These are phyloP conservation scores for Plectropomus leopardus DNA, from an alignment of 2,113 vertebrate genomes.

Conservation along the genomic window DNA sequence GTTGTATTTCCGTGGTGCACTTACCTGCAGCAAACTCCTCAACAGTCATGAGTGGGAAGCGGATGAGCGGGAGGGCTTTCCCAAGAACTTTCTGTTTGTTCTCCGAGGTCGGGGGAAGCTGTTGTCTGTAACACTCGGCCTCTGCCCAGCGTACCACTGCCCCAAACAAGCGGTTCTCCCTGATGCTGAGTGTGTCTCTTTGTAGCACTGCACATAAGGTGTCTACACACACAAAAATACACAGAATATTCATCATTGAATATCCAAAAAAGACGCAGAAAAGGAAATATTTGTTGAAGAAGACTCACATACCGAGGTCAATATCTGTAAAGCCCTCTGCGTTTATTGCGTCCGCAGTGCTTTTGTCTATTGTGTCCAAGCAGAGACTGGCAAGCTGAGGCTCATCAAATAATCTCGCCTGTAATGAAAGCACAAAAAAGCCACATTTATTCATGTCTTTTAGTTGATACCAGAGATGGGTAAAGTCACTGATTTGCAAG, in stretches of 20 bases:
- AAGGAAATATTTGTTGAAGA: background rate
- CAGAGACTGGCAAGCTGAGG: constrained; percentile 95
- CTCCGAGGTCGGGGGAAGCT: constrained; percentile 89
- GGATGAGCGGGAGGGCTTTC: constrained; percentile 93
- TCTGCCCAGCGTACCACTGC: constrained; percentile 96
- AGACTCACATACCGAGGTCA: constrained; percentile 87
- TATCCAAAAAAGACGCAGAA: background rate
- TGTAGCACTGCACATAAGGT: constrained; percentile 94
- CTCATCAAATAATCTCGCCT: constrained; percentile 96
- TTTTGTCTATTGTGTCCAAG: constrained; percentile 96
- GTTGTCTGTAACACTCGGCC: constrained; percentile 95
- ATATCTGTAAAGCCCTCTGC: constrained; percentile 96
- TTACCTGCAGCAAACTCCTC: constrained; percentile 96
- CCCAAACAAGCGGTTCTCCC: constrained; percentile 93
- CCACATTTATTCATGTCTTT: background rate
- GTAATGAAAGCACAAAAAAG: constrained; percentile 37
- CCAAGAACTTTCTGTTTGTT: constrained; percentile 96
- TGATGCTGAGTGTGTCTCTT: constrained; percentile 94
- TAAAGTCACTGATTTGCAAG: no score
- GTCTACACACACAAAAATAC: constrained; percentile 79
- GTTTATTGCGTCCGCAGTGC: constrained; percentile 92
- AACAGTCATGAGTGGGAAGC: constrained; percentile 96
- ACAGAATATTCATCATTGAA: background rate
- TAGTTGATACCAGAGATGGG: no score
- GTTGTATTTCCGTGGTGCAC: background rate